Evolutionary conservation across 2,113 vertebrate genomes (phyloP).

Genomic region (Apeltes quadracus): DNA sequence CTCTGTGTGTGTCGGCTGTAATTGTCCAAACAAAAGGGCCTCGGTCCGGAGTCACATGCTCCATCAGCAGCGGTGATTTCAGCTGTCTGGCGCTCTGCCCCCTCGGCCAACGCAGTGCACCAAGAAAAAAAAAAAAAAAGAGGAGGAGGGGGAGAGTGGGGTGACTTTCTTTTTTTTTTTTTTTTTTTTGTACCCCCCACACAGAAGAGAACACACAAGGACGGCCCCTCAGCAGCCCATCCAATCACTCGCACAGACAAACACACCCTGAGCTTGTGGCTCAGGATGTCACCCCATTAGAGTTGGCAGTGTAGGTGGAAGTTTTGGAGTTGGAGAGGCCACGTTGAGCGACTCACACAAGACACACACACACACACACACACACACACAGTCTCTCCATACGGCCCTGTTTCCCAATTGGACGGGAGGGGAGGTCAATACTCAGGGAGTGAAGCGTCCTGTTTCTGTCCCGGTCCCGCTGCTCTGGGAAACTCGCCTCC

Average conservation of each 20-base stretch:
- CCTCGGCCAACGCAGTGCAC: conserved; percentile 65
- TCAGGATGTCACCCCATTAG: conserved; percentile 67
- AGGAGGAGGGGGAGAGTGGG: conserved; percentile 69
- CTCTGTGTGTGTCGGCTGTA: conserved; percentile 62
- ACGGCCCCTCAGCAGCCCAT: conserved; percentile 62
- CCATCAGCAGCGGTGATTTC: conserved; percentile 70
- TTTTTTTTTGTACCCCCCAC: conserved; percentile 38
- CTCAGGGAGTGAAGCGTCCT: conserved; percentile 55
- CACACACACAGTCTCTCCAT: conserved; percentile 51
- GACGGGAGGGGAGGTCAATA: conserved; percentile 56
- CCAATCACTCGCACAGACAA: conserved; percentile 67
- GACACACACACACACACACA: conserved; percentile 3
- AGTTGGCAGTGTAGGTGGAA: conserved; percentile 64
- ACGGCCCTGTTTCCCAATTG: conserved; percentile 54
- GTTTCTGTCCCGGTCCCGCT: conserved; percentile 64
- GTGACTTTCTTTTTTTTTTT: conserved; percentile 63
- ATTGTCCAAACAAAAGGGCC: conserved; percentile 69
- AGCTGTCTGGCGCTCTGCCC: conserved; percentile 69
- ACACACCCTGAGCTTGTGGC: conserved; percentile 67
- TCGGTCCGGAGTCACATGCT: conserved; percentile 73
- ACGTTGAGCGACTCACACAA: conserved; percentile 16
- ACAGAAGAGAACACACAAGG: conserved; percentile 61
- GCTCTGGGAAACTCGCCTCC: conserved; percentile 77
- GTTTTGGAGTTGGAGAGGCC: conserved; percentile 47
- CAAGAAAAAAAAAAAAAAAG: conserved; percentile 57